Evolutionary conservation across 2,888 invertebrate genomes (phyloP).

Genomic region (Caenorhabditis afra): DNA sequence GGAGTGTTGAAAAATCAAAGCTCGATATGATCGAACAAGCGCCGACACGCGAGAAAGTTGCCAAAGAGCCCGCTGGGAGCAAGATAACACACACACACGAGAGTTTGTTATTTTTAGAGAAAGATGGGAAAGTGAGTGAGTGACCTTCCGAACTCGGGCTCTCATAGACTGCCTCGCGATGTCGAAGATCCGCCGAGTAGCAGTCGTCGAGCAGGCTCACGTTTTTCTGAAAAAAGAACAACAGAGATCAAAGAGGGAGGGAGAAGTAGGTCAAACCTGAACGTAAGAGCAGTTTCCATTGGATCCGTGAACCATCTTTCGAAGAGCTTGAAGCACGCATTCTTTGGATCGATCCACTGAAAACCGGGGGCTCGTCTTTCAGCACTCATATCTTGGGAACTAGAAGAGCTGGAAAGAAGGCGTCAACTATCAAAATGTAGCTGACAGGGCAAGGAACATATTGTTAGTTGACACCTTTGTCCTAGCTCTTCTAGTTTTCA

Average conservation of each 20-base stretch:
- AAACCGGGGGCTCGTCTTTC: no score
- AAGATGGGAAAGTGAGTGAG: not conserved
- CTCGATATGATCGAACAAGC: conserved; percentile 56
- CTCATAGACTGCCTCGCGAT: conserved; percentile 36
- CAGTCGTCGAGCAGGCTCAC: conserved; percentile 51
- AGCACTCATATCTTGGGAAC: no score
- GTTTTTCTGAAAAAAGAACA: conserved; percentile 32
- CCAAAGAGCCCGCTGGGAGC: conserved; percentile 21
- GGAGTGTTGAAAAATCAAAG: conserved; percentile 56
- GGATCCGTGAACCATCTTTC: conserved; percentile 50
- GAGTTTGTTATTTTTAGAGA: not conserved
- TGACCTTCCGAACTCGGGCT: conserved; percentile 39
- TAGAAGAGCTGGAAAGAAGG: no score
- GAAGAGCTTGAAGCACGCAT: conserved; percentile 71
- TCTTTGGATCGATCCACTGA: conserved; percentile 73
- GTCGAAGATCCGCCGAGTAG: conserved; percentile 43
- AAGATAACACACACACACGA: conserved; percentile 46
- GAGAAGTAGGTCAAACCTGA: conserved; percentile 29
- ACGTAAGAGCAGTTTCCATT: conserved; percentile 58
- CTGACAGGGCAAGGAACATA: no score
- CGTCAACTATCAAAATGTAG: no score
- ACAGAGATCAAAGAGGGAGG: not conserved
- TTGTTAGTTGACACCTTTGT: no score
- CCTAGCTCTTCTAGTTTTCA: no score
- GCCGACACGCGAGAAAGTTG: conserved; percentile 32